Evolutionary conservation across 2,888 invertebrate genomes (phyloP).

Genomic region (Oeneis ivallda): DNA sequence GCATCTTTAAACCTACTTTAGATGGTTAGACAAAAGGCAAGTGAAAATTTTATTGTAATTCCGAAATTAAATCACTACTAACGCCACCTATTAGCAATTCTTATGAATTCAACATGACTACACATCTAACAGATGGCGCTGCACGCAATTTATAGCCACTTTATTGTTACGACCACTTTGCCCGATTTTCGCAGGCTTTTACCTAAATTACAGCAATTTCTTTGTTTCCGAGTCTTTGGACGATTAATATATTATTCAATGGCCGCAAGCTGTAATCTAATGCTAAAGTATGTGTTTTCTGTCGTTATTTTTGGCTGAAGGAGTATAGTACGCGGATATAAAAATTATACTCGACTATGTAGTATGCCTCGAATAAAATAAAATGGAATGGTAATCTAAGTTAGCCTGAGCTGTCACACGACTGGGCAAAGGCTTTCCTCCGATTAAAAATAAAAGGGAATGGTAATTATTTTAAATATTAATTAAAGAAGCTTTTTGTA

Average conservation of each 20-base stretch:
- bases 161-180: slow-evolving; percentile 36
- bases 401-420: no score
- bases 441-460: no score
- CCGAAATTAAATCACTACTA: slow-evolving; percentile 58
- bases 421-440: no score
- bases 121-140: slow-evolving; percentile 68
- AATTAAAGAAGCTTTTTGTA: no score
- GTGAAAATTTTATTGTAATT: slow-evolving; percentile 40
- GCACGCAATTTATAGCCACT: slow-evolving; percentile 46
- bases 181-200: slow-evolving; percentile 34
- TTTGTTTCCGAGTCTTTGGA: slow-evolving; percentile 55
- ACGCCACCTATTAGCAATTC: slow-evolving; percentile 63
- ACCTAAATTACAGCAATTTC: slow-evolving; percentile 53
- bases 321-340: background rate
- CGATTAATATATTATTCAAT: slow-evolving; percentile 61
- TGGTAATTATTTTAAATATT: no score
- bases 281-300: slow-evolving; percentile 46
- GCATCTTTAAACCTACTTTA: no score
- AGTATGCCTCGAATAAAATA: no score
- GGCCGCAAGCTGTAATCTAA: slow-evolving; percentile 39
- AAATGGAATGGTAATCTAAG: no score
- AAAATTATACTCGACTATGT: no score
- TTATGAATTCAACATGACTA: slow-evolving; percentile 71
- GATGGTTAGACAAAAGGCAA: background rate
- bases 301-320: slow-evolving; percentile 48